phyloP scores from a whole-genome alignment of 2,113 vertebrate species.

The Meleagris gallopavo region DNA sequence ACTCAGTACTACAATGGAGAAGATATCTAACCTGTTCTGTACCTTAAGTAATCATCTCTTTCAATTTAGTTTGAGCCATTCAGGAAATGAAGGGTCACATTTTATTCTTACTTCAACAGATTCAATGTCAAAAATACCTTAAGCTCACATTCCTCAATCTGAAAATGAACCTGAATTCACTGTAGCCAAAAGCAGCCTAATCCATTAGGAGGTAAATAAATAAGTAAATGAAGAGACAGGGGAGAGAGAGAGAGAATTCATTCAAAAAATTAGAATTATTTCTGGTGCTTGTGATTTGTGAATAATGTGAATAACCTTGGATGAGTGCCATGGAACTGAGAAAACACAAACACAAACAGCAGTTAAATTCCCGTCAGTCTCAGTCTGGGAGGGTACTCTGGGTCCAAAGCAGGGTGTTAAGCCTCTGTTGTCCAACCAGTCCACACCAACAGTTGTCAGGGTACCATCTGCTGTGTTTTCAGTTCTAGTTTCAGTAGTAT shows the following conservation, averaged over 20 bases:
- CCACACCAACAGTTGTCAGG: not conserved
- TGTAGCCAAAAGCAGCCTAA: not conserved
- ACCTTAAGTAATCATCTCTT: constrained; percentile 13
- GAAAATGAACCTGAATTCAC: constrained; percentile 9
- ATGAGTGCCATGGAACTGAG: not conserved
- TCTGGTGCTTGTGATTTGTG: not conserved
- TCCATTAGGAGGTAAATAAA: not conserved
- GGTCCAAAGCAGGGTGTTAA: not conserved
- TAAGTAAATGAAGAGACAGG: rapidly evolving
- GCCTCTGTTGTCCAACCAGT: not conserved
- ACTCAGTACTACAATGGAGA: not conserved
- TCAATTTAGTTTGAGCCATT: not conserved
- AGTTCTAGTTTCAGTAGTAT: not conserved
- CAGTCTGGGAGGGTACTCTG: not conserved
- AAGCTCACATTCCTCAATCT: not conserved
- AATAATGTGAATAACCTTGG: not conserved
- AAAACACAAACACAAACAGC: not conserved
- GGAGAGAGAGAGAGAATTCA: not conserved
- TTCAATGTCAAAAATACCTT: not conserved
- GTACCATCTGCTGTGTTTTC: not conserved
- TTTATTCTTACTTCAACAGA: constrained; percentile 21
- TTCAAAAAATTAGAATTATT: not conserved
- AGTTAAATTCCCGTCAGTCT: not conserved
- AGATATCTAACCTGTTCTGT: not conserved
- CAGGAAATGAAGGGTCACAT: not conserved